These are phyloP conservation scores for Microplitis mediator DNA, from an alignment of 1,140 invertebrate species.

Conservation along the genomic window DNA sequence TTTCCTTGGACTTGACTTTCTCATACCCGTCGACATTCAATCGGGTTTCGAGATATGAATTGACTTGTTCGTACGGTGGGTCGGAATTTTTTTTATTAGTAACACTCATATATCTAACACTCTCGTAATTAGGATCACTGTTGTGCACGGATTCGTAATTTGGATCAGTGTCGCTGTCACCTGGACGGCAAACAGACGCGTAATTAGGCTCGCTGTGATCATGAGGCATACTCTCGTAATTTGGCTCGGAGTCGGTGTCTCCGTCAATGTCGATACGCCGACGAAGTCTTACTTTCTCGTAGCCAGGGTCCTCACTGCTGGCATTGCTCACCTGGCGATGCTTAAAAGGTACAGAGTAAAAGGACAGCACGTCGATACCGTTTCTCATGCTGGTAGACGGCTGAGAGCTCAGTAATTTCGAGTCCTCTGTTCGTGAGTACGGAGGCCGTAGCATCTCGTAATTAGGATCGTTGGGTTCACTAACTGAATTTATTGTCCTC, in stretches of 20 bases:
- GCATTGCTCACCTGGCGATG: slow-evolving; percentile 55
- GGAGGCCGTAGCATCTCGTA: slow-evolving; percentile 72
- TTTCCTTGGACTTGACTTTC: slow-evolving; percentile 42
- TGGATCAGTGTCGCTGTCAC: slow-evolving; percentile 72
- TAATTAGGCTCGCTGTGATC: slow-evolving; percentile 59
- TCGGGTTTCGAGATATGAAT: slow-evolving; percentile 39
- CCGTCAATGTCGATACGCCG: slow-evolving; percentile 41
- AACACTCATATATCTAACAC: slow-evolving; percentile 57
- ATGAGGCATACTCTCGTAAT: slow-evolving; percentile 75
- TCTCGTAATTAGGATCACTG: slow-evolving; percentile 62
- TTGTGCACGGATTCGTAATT: slow-evolving; percentile 74
- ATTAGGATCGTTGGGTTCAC: slow-evolving; percentile 69
- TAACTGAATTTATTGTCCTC: slow-evolving; percentile 36
- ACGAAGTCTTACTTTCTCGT: slow-evolving; percentile 52
- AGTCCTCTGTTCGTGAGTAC: slow-evolving; percentile 38
- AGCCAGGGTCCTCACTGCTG: slow-evolving; percentile 56
- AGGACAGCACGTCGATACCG: slow-evolving; percentile 40
- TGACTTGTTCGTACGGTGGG: slow-evolving; percentile 60
- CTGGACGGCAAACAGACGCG: slow-evolving; percentile 66
- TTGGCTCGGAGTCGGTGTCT: slow-evolving; percentile 62
- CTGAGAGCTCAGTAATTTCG: slow-evolving; percentile 37
- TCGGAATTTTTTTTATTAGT: slow-evolving; percentile 41
- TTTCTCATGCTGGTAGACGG: slow-evolving; percentile 50
- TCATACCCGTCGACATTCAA: slow-evolving; percentile 42
- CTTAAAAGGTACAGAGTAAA: slow-evolving; percentile 52